These are phyloP conservation scores for Drosophila parvula DNA, from an alignment of 1,140 invertebrate genomes.

Conservation along the genomic window DNA sequence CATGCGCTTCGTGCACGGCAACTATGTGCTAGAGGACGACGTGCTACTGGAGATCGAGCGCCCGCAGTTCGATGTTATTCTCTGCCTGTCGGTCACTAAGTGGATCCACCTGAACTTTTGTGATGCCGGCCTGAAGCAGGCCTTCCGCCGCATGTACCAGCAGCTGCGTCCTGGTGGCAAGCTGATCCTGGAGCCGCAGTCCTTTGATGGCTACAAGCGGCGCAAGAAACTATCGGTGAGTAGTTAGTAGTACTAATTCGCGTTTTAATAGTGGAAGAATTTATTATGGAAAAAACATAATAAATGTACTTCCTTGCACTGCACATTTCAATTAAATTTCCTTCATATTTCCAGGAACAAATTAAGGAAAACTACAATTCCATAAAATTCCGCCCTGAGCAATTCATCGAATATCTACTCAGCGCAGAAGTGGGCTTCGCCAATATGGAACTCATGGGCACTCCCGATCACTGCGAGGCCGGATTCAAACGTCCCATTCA, in stretches of 20 bases:
- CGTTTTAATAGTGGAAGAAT: too few relatives aligned
- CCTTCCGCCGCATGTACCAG: conserved; percentile 94
- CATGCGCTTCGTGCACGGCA: conserved; percentile 87
- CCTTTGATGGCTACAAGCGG: conserved; percentile 94
- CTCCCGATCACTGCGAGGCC: conserved; percentile 92
- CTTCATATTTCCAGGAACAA: conserved; percentile 50
- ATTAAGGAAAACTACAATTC: conserved; percentile 93
- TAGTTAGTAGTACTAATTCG: background rate
- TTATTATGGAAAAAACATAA: too few relatives aligned
- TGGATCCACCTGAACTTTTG: conserved; percentile 99
- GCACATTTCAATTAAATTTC: background rate
- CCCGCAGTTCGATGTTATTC: conserved; percentile 96
- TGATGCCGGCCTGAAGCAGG: conserved; percentile 96
- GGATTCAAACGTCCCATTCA: conserved; percentile 95
- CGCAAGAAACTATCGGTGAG: conserved; percentile 91
- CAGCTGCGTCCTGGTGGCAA: conserved; percentile 95
- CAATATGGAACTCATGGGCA: conserved; percentile 92
- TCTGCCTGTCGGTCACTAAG: conserved; percentile 98
- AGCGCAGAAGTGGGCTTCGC: conserved; percentile 94
- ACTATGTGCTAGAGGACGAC: conserved; percentile 96
- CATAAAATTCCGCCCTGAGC: conserved; percentile 93
- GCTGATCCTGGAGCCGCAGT: conserved; percentile 96
- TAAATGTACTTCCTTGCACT: too few relatives aligned
- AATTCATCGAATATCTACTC: conserved; percentile 94
- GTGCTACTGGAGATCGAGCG: conserved; percentile 90